These are phyloP conservation scores for Pangasius djambal DNA, from an alignment of 2,797 vertebrate species.

Conservation along the genomic window DNA sequence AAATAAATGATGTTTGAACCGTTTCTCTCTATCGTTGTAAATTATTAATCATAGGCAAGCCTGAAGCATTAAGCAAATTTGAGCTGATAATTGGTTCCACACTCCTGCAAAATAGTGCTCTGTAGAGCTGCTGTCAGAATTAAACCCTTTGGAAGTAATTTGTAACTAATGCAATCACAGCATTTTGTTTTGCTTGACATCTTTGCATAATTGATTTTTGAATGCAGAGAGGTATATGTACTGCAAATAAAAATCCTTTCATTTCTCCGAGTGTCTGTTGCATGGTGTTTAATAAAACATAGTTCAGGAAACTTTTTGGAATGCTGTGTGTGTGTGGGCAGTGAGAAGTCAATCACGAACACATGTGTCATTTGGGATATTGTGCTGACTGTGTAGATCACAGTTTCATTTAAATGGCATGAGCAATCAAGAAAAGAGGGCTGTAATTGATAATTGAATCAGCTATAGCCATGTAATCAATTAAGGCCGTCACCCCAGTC, in stretches of 20 bases:
- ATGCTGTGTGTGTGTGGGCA: neutral
- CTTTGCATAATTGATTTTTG: slow-evolving; percentile 28
- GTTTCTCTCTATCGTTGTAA: slow-evolving; percentile 16
- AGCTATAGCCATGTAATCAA: slow-evolving; percentile 75
- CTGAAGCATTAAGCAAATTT: slow-evolving; percentile 41
- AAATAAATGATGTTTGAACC: neutral
- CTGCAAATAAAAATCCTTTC: neutral
- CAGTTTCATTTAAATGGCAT: slow-evolving; percentile 13
- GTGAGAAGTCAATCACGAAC: neutral
- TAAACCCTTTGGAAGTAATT: slow-evolving; percentile 38
- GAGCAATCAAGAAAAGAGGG: slow-evolving; percentile 17
- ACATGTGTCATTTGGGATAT: neutral
- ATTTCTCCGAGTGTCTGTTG: neutral
- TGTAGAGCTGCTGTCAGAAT: slow-evolving; percentile 8
- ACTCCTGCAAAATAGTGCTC: slow-evolving; percentile 8
- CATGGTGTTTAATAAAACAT: neutral
- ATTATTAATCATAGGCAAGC: slow-evolving; percentile 37
- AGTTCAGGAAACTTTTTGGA: neutral
- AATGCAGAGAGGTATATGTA: neutral
- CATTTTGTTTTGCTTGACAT: slow-evolving; percentile 40
- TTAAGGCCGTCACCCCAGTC: slow-evolving; percentile 68
- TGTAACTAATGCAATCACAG: slow-evolving; percentile 34
- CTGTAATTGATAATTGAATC: slow-evolving; percentile 77
- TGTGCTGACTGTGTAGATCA: slow-evolving; percentile 19
- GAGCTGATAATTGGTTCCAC: slow-evolving; percentile 45